These are phyloP conservation scores for Dryadula phaetusa DNA, from an alignment of 2,888 invertebrate species.

Conservation along the genomic window DNA sequence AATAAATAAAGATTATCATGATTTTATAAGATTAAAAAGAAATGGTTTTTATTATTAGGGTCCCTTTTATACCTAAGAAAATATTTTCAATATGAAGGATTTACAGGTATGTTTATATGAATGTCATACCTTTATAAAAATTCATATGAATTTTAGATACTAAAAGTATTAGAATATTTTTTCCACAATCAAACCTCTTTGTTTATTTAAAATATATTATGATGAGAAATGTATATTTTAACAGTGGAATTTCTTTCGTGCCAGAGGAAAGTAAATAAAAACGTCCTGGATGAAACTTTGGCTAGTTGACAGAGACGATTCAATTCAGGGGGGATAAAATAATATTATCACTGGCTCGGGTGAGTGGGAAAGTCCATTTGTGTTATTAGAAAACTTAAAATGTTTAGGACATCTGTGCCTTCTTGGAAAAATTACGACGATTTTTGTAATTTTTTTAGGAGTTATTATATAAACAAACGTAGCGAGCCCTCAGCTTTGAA, in stretches of 20 bases:
- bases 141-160: not conserved
- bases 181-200: not conserved
- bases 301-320: conserved; percentile 55
- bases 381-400: conserved; percentile 61
- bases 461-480: conserved; percentile 26
- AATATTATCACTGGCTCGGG: conserved; percentile 61
- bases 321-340: conserved; percentile 57
- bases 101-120: too few relatives aligned
- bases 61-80: too few relatives aligned
- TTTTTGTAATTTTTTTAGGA: conserved; percentile 43
- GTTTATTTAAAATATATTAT: conserved; percentile 29
- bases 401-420: conserved; percentile 53
- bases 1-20: too few relatives aligned
- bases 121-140: too few relatives aligned
- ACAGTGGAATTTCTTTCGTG: conserved; percentile 46
- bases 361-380: conserved; percentile 63
- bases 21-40: too few relatives aligned
- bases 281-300: conserved; percentile 51
- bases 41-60: too few relatives aligned
- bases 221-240: conserved; percentile 40
- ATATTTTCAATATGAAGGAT: too few relatives aligned
- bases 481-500: conserved; percentile 18
- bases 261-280: conserved; percentile 52
- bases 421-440: conserved; percentile 43
- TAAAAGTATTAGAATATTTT: not conserved